Evolutionary conservation across 2,797 vertebrate genomes (phyloP), one percentile per base, ranked within the genome.

Genomic region (Synanceia verrucosa): DNA sequence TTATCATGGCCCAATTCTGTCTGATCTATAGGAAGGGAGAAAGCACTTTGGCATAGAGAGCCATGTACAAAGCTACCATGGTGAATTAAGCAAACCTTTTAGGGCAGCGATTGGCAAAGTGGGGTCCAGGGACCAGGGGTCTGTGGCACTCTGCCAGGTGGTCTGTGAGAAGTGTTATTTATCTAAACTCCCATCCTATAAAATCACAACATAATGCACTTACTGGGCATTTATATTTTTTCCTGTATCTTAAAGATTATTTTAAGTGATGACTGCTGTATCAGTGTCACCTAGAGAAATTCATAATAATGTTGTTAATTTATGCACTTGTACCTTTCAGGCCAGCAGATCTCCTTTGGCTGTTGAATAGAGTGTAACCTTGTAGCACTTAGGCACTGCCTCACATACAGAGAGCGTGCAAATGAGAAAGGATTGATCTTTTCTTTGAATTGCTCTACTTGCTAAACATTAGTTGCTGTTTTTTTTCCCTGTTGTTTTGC

Each of bases 1-100:
- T 70, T 81, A 86, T 75, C 47, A n/a, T 91, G 90, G 73, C 90
- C 88, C 86, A 85, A 68, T 93, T 93, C 79, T 89, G 83, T 85
- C 84, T 78, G 47, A 71, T 82, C 67, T 36, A 48, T 58, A 58
- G 41, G 78, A 81, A 87, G 55, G 50, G 57, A 76, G 65, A 36
- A 65, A 72, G 67, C 76, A 75, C 59, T 86, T 83, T 70, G 51
- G 59, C 57, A 65, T 24, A 57, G 43, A 10, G 28, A 82, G 53
- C 53, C 18, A 10, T 66, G 39, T 63, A 43, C 24, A 5, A 11
- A 47, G 44, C 59, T 34, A 56, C 55, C 24, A 41, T 63, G n/a
- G 63, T 76, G 46, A 63, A 79, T 84, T 67, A 50, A 64, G 47
- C 13, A 62, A 58, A 28, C 21, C 51, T 87, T 72, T 78, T 26